Evolutionary conservation across 2,888 invertebrate species (phyloP), one percentile per base, ranked within the genome.

Genomic region (Parochlus steinenii): DNA sequence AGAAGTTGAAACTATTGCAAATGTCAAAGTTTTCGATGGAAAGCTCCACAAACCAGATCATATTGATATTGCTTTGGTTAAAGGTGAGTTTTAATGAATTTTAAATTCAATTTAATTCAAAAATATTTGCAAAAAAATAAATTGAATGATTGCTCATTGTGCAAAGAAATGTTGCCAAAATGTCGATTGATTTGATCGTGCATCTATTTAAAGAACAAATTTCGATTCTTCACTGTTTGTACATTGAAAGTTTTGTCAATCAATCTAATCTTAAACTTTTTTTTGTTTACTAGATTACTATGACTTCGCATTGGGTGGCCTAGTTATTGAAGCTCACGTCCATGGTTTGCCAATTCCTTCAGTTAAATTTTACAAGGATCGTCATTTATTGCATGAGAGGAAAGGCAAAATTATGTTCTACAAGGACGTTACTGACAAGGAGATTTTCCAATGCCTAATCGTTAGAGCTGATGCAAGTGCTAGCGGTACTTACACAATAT

Each of bases 401-500:
- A 12, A 16, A 3, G 28, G 28, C 28, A 34, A 34, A 28, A n/a
- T 34, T 10, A 28, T 34, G 3, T 34, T 34, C 15, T 34, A 28
- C 24, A n/a, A n/a, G n/a, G n/a, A n/a, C n/a, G 6, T 34, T 27
- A 28, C 27, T 4, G 16, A 34, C 18, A 34, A 34, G 17, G 34
- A 34, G 22, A 34, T 34, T n/a, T 28, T 22, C 10, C 34, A 34
- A 34, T 34, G 34, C 12, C 15, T 34, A 5, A 19, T 34, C 11
- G 34, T 34, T 8, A 12, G 34, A 22, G 28, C 34, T 15, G 34
- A 34, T 20, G 34, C 34, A 10, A 28, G 19, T 34, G 34, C 10
- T 12, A 74, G 70, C 38, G 85, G 82, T 27, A 70, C 70, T 46
- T 85, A 81, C 51, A 73, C 74, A 0, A 81, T 82, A 45, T 69